Evolutionary conservation across 2,888 invertebrate genomes (phyloP), one percentile per base, ranked within the genome.

Genomic region (Epinotia bilunana): DNA sequence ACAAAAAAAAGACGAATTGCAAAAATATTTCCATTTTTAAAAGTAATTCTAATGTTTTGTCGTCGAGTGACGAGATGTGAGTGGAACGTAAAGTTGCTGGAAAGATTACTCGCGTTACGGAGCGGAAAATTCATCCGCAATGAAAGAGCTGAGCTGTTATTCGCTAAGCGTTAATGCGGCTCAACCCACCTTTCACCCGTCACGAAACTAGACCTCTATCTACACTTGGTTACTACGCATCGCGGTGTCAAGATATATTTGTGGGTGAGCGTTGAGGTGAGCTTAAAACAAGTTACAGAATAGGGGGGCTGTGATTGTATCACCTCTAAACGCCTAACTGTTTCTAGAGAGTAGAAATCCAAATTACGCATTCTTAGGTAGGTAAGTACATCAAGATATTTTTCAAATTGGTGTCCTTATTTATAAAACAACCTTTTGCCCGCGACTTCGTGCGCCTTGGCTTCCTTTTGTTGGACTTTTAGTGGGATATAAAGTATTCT

Each of bases 121-220:
- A 93, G 89, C 93, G 90, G 92, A 93, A 92, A 92, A 92, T 92
- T 80, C 81, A 80, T 79, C 77, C 74, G 77, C 79, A 79, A 78
- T 75, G 77, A 80, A 81, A 79, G 79, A 79, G 69, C 73, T n/a
- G n/a, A n/a, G n/a, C n/a, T n/a, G n/a, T n/a, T n/a, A n/a, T n/a
- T n/a, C n/a, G n/a, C n/a, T n/a, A n/a, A n/a, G n/a, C n/a, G n/a
- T n/a, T n/a, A n/a, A n/a, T n/a, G n/a, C n/a, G n/a, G n/a, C n/a
- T n/a, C n/a, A n/a, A n/a, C n/a, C n/a, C n/a, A n/a, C n/a, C n/a
- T n/a, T n/a, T n/a, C n/a, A n/a, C n/a, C n/a, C n/a, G n/a, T n/a
- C n/a, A n/a, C n/a, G n/a, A n/a, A n/a, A n/a, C n/a, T n/a, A n/a
- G n/a, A n/a, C n/a, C n/a, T n/a, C n/a, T n/a, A n/a, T n/a, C n/a